Base-by-base conservation (phyloP, 2,113 vertebrate genomes). In the Rhea pennata region DNA sequence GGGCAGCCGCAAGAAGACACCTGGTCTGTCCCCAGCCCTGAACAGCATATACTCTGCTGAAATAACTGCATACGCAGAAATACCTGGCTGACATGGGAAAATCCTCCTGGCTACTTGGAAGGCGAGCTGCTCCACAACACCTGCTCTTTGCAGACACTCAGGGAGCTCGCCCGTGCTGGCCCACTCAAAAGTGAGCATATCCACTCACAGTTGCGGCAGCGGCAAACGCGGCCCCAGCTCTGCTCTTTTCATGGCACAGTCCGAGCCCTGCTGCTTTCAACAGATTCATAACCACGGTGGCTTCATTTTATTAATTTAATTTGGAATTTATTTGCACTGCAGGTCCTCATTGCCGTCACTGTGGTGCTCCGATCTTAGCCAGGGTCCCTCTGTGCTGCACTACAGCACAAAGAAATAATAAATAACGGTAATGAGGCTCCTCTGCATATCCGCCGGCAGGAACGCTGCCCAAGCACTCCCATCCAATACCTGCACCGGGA, bases 131-230 rank as follows among this genome's bases (percentile, higher is more conserved):
- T 31, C 58, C 39, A 14, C 2, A 15, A 31, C 15, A 44, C 29
- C 31, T 6, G 1, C 53, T 67, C 21, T 21, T 16, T n/a, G 14
- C n/a, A 7, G 2, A 67, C 58, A 59, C 22, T 13, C 14, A 3
- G n/a, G 53, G 42, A 27, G 64, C 14, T 58, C 1, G 2, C 53
- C 54, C 5, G 1, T 2, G 2, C 8, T 8, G 46, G 29, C 36
- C 59, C 29, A 33, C 31, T 48, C 15, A 54, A 31, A 54, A 13
- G 21, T 36, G 5, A 61, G 27, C n/a, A 9, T 5, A 12, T 65
- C 50, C 1, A 3, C 27, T 23, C 0, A 1, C 5, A 11, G n/a
- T 10, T 0, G 23, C 21, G 4, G 36, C 13, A 50, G 5, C 36
- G 22, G 22, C 20, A 8, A 22, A 15, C 5, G 14, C 73, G 4